Evolutionary conservation across 2,888 invertebrate species (phyloP), one percentile per base, ranked within the genome.

Genomic region (Noctua janthina): DNA sequence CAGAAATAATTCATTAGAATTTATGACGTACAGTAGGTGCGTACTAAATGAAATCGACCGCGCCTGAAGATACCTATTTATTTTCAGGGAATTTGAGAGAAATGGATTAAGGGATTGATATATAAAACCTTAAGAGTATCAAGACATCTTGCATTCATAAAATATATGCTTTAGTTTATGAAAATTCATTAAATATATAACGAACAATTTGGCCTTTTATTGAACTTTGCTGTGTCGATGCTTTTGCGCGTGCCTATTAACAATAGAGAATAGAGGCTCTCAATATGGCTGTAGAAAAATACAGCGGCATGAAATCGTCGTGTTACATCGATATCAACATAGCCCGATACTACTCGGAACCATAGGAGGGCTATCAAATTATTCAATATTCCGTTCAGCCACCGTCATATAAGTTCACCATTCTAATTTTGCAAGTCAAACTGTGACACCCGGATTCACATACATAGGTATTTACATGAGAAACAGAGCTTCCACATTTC

Each of bases 1-100:
- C 76, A 86, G 87, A 91, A 92, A 92, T 93, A 91, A 91, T 92
- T 93, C 89, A 92, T 92, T 91, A 88, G 89, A 90, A 93, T 91
- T 92, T 92, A 91, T 90, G 89, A 89, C 87, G 81, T 89, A 87
- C 84, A 86, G 75, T 87, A 82, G 78, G 74, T 83, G 87, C 81
- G 81, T 84, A 85, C 54, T 84, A 84, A 83, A 72, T 29, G 82
- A 67, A 72, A 78, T 74, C 80, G 69, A 51, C 76, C 77, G 75
- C 66, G 68, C 56, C 66, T 67, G 74, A 74, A 82, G 74, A 66
- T 76, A 69, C n/a, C 49, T 66, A 81, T 66, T 70, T 84, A 67
- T 67, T 70, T 78, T 78, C 15, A 29, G 56, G 54, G 23, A 56
- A 29, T 62, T 62, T 78, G 17, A 51, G 78, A 39, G 23, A 62